Evolutionary conservation across 2,113 vertebrate species (phyloP).

Genomic region (Anarhynchus alexandrinus): DNA sequence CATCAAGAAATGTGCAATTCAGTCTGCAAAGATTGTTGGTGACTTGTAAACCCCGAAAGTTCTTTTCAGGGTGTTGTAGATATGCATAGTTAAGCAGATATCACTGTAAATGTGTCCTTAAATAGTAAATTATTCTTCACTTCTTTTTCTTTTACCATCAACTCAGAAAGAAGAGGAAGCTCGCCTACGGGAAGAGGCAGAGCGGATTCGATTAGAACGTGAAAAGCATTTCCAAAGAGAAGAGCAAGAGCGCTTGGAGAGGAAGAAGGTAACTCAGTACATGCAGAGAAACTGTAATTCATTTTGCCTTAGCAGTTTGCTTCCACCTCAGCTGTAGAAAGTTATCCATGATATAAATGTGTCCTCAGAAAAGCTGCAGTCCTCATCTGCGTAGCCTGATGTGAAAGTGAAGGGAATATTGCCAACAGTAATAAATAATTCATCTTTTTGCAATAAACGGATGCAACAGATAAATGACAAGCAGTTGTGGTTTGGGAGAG

Average conservation of each 20-base stretch:
- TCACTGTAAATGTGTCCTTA: background rate
- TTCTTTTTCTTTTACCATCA: background rate
- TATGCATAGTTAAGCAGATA: background rate
- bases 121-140: background rate
- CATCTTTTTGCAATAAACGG: background rate
- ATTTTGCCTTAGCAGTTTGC: background rate
- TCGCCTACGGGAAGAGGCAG: conserved; percentile 85
- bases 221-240: conserved; percentile 95
- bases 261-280: conserved; percentile 86
- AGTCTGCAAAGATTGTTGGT: background rate
- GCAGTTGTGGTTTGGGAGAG: background rate
- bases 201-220: conserved; percentile 84
- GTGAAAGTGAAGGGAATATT: background rate
- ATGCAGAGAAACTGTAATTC: background rate
- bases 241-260: conserved; percentile 93
- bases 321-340: background rate
- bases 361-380: background rate
- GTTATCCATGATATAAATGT: background rate
- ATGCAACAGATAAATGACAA: background rate
- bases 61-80: background rate
- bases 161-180: conserved; percentile 86
- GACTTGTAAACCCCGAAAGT: background rate
- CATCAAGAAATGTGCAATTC: background rate
- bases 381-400: background rate
- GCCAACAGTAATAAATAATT: background rate